Evolutionary conservation across 2,888 invertebrate species (phyloP), one percentile per base, ranked within the genome.

Genomic region (Anodontia alba): DNA sequence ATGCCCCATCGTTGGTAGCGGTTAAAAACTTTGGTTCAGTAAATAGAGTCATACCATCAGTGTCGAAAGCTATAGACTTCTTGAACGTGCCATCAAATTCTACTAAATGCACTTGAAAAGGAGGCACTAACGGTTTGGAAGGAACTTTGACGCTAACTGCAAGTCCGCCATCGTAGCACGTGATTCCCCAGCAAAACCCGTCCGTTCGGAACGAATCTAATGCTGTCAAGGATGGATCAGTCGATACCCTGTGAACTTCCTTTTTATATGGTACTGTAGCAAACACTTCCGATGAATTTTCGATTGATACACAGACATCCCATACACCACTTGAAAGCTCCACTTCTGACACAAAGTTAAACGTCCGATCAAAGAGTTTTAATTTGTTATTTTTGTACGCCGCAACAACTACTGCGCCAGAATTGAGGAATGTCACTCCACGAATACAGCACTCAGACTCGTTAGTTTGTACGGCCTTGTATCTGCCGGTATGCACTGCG

Each of bases 361-460:
- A 77, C 0, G 74, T 70, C 1, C 79, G 54, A 54, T 80, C 76
- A 62, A 87, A 89, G 12, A 87, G 75, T 69, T 89, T 89, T 15
- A 89, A 23, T 70, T 81, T 87, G 68, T 86, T 84, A 71, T 87
- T 89, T 73, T 83, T 82, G 62, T 86, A 89, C 62, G 87, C 89
- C 10, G 85, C 83, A 10, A 86, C 73, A 26, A 89, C 77, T 0
- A 87, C 49, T 57, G 78, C 73, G 3, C 86, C 85, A 70, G 78
- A 83, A 20, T 73, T 54, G 51, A 87, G 62, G 31, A 87, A 87
- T 2, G 81, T 62, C 0, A 81, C 86, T 10, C 87, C 84, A 0
- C 87, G 83, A 20, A 89, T 76, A 46, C 86, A 82, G 33, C 84
- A 82, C 7, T 76, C 83, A 23, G 67, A 74, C 72, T 89, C 89